Conservation (phyloP, 2,888 invertebrate genomes). For the Protodeltote pygarga region DNA sequence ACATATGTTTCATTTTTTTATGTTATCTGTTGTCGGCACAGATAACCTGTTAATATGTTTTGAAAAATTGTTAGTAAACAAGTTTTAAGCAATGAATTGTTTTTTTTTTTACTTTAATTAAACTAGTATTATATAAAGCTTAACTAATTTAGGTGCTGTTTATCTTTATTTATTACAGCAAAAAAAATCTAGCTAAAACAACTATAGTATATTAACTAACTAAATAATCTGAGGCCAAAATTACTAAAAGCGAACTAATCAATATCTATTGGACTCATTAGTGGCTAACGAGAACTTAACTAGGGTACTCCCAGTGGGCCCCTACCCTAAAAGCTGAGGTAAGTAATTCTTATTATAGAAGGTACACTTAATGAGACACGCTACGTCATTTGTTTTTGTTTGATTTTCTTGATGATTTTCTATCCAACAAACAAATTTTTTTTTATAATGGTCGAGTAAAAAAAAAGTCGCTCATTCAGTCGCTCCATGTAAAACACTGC, state of each 20-base stretch:
- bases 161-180: slow-evolving; percentile 3
- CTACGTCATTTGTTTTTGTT: slow-evolving; percentile 11
- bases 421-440: background rate
- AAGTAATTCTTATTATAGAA: slow-evolving; percentile 45
- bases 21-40: too few species aligned
- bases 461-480: too few species aligned
- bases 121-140: too few species aligned
- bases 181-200: slow-evolving; percentile 26
- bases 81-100: too few species aligned
- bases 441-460: too few species aligned
- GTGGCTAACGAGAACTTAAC: slow-evolving; percentile 54
- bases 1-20: too few species aligned
- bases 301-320: slow-evolving; percentile 50
- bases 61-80: too few species aligned
- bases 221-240: slow-evolving; percentile 44
- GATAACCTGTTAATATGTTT: too few species aligned
- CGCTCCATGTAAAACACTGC: too few species aligned
- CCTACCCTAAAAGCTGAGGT: slow-evolving; percentile 48
- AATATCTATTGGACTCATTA: slow-evolving; percentile 56
- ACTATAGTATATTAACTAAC: slow-evolving; percentile 38
- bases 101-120: too few species aligned
- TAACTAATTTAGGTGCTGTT: too few species aligned
- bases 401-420: background rate
- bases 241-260: slow-evolving; percentile 49
- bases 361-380: slow-evolving; percentile 22